Percentiles rank a stretch among this genome's conserved stretches.
Evolutionary conservation across 1,140 invertebrate genomes (phyloP).

Genomic region (Monochamus saltuarius): DNA sequence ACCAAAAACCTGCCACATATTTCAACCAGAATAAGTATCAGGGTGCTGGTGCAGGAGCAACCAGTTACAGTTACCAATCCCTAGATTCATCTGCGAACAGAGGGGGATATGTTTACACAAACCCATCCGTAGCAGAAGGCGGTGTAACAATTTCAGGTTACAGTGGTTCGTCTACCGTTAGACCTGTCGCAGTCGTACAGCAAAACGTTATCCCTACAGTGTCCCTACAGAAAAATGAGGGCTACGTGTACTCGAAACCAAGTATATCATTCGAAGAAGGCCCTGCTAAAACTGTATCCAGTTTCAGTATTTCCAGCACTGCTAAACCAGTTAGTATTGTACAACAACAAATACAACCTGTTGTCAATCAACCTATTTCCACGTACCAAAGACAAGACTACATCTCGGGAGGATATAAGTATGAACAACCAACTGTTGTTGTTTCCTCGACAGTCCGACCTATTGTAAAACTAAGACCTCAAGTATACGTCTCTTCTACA

Average conservation of each 20-base stretch:
- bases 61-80: conserved; percentile 19
- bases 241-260: conserved; percentile 53
- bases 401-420: conserved; percentile 36
- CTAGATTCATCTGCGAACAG: not conserved
- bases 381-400: conserved; percentile 12
- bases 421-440: conserved; percentile 18
- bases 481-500: conserved; percentile 27
- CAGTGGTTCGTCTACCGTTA: not conserved
- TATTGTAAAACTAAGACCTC: conserved; percentile 14
- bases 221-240: conserved; percentile 28
- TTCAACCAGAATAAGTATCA: no score
- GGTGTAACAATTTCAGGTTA: no score
- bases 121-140: no score
- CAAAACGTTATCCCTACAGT: conserved; percentile 1
- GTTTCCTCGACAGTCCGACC: conserved; percentile 14
- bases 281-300: conserved; percentile 18
- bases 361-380: not conserved
- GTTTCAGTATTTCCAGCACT: conserved; percentile 19
- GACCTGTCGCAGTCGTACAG: not conserved
- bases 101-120: not conserved
- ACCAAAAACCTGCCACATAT: not conserved
- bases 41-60: not conserved
- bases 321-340: not conserved
- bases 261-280: conserved; percentile 51
- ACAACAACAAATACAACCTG: not conserved